Conservation (phyloP, 2,888 invertebrate genomes). For the Clunio marinus region DNA sequence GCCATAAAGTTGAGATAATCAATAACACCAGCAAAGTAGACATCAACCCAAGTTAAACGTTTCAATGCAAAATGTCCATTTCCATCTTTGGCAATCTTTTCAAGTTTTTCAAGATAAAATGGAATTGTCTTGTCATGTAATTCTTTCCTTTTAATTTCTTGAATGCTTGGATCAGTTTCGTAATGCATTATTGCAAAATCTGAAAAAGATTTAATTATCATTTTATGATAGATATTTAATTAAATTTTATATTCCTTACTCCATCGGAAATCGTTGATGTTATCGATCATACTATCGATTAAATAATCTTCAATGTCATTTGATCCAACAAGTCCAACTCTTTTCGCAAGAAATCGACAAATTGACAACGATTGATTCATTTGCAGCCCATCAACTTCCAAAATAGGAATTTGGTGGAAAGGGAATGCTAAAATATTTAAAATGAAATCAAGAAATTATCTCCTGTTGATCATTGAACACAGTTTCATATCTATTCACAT, state of each 20-base stretch:
- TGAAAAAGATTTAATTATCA: too few relatives aligned
- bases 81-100: slow-evolving; percentile 53
- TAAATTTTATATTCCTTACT: too few relatives aligned
- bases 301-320: slow-evolving; percentile 54
- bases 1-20: slow-evolving; percentile 53
- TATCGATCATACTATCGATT: slow-evolving; percentile 55
- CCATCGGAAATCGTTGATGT: slow-evolving; percentile 53
- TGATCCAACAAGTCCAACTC: slow-evolving; percentile 52
- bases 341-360: slow-evolving; percentile 54
- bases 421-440: slow-evolving; percentile 31
- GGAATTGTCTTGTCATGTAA: slow-evolving; percentile 51
- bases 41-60: slow-evolving; percentile 56
- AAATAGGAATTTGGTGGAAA: slow-evolving; percentile 38
- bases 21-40: slow-evolving; percentile 52
- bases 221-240: too few relatives aligned
- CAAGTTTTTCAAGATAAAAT: slow-evolving; percentile 52
- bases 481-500: background rate
- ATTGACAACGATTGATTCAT: slow-evolving; percentile 54
- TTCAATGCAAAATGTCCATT: slow-evolving; percentile 52
- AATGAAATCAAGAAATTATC: background rate
- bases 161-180: slow-evolving; percentile 42
- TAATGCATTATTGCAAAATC: background rate
- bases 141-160: slow-evolving; percentile 48
- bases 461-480: background rate
- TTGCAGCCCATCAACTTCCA: slow-evolving; percentile 53